These are phyloP conservation scores for Rhodeus uyekii DNA, from an alignment of 2,797 vertebrate species.

Conservation along the genomic window DNA sequence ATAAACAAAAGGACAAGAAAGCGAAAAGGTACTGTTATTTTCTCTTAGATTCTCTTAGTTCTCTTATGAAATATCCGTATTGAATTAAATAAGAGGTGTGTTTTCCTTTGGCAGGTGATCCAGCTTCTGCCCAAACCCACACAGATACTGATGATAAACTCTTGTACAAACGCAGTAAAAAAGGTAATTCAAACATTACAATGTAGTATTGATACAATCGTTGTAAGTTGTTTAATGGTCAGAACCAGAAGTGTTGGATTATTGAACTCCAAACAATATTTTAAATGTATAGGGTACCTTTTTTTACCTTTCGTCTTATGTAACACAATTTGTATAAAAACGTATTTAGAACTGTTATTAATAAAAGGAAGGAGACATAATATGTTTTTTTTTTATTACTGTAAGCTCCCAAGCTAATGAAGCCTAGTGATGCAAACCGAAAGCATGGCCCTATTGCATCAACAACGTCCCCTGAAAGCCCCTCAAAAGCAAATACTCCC, in stretches of 20 bases:
- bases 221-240: neutral
- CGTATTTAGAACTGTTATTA: neutral
- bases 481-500: neutral
- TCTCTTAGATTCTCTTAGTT: neutral
- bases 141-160: neutral
- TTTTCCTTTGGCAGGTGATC: neutral
- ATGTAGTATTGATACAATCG: neutral
- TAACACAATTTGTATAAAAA: neutral
- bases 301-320: neutral
- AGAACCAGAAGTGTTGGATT: neutral
- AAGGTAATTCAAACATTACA: conserved; percentile 9
- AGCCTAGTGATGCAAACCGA: neutral
- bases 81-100: neutral
- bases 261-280: neutral
- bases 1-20: conserved; percentile 17
- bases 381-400: neutral
- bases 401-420: neutral
- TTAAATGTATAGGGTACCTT: neutral
- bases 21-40: conserved; percentile 24
- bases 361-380: neutral
- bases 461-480: neutral
- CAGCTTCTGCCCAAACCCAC: neutral
- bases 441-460: neutral
- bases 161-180: conserved; percentile 23
- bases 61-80: neutral